These are phyloP conservation scores for Sebastes kiyomatsui DNA, from an alignment of 2,797 vertebrate genomes.

Conservation along the genomic window DNA sequence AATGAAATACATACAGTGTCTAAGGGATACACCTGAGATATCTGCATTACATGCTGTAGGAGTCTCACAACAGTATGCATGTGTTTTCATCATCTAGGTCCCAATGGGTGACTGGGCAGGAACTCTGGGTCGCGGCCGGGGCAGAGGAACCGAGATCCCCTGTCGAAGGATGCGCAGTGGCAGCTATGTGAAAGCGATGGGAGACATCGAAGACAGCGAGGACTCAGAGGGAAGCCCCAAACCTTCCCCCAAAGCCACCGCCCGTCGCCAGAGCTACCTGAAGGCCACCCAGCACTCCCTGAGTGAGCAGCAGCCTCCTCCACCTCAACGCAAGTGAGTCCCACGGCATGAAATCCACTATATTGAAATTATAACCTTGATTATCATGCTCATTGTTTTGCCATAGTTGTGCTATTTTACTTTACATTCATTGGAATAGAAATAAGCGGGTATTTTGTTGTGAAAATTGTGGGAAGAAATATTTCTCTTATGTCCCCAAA, in stretches of 20 bases:
- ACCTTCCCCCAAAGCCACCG: conserved; percentile 95
- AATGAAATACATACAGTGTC: neutral
- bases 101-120: conserved; percentile 94
- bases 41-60: neutral
- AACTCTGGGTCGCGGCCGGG: conserved; percentile 84
- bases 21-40: neutral
- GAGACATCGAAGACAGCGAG: conserved; percentile 93
- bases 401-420: conserved; percentile 19
- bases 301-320: conserved; percentile 90
- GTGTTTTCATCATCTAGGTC: conserved; percentile 81
- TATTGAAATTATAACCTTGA: neutral
- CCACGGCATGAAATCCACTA: neutral
- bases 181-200: conserved; percentile 99
- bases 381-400: conserved; percentile 29
- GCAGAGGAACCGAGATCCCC: conserved; percentile 89
- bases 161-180: conserved; percentile 98
- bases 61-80: neutral
- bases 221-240: conserved; percentile 97
- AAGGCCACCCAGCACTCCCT: conserved; percentile 97
- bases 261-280: conserved; percentile 98
- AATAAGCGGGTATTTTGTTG: neutral
- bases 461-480: neutral
- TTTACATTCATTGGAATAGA: conserved; percentile 33
- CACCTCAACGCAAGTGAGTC: conserved; percentile 91
- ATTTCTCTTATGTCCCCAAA: conserved; percentile 26